Evolutionary conservation across 2,888 invertebrate species (phyloP).

Genomic region (Nomada goodeniana): DNA sequence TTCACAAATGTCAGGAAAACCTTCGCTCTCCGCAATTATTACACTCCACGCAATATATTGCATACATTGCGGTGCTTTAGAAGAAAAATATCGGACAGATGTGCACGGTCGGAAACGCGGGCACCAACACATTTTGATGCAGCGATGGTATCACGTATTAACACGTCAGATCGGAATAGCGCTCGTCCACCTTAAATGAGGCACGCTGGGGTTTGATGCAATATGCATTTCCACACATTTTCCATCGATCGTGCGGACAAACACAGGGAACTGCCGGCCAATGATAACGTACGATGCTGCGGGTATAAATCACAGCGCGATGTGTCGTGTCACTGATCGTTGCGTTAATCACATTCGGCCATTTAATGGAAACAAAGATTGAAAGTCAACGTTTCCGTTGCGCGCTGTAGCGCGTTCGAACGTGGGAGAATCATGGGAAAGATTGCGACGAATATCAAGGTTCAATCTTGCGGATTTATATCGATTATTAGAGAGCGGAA

Average conservation of each 20-base stretch:
- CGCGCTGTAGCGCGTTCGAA: background rate
- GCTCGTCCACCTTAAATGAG: conserved; percentile 51
- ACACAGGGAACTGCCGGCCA: conserved; percentile 28
- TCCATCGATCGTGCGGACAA: conserved; percentile 46
- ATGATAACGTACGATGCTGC: conserved; percentile 41
- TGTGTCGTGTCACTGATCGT: conserved; percentile 49
- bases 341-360: conserved; percentile 51
- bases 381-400: conserved; percentile 45
- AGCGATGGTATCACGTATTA: conserved; percentile 51
- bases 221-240: conserved; percentile 54
- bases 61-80: background rate
- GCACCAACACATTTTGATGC: conserved; percentile 22
- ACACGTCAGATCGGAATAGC: conserved; percentile 40
- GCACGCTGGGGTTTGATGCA: conserved; percentile 45
- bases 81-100: conserved; percentile 22
- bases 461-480: too few species aligned
- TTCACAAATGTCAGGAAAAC: background rate
- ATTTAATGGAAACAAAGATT: conserved; percentile 45
- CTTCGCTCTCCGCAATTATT: background rate
- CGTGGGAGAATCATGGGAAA: too few species aligned
- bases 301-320: conserved; percentile 53
- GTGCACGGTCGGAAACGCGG: background rate
- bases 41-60: background rate
- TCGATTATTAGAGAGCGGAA: too few species aligned
- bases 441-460: too few species aligned